phyloP scores from a whole-genome alignment of 1,140 invertebrate species.

The Paraescarpia echinospica region DNA sequence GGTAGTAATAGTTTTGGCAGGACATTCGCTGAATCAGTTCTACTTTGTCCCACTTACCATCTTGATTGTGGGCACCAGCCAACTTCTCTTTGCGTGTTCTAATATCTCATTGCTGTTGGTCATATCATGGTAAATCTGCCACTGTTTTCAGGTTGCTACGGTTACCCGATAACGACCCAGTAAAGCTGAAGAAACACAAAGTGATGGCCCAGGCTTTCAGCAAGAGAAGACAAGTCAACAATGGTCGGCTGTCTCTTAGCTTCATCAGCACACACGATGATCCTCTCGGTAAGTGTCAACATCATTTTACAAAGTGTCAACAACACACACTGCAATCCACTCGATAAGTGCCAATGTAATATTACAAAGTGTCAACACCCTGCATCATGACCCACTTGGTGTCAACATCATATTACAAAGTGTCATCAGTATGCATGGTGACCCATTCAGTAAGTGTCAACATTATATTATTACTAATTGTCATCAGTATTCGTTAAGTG shows the following conservation, averaged over 20 bases:
- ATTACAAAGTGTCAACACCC: no score
- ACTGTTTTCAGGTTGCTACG: neutral
- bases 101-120: neutral
- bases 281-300: constrained; percentile 72
- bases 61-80: no score
- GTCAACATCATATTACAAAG: no score
- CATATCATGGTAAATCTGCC: neutral
- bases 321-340: no score
- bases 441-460: no score
- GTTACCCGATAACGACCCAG: constrained; percentile 33
- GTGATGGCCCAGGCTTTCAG: constrained; percentile 87
- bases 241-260: constrained; percentile 82
- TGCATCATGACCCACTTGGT: no score
- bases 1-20: no score
- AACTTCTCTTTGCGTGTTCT: neutral
- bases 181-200: constrained; percentile 79
- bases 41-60: no score
- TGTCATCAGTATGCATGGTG: no score
- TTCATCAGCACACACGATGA: constrained; percentile 83
- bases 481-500: neutral
- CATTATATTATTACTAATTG: no score
- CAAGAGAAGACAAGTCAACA: constrained; percentile 81
- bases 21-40: no score
- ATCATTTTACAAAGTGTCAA: neutral
- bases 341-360: no score